Conservation (phyloP, 2,797 vertebrate species). For the Hapalemur alaotrensis region DNA sequence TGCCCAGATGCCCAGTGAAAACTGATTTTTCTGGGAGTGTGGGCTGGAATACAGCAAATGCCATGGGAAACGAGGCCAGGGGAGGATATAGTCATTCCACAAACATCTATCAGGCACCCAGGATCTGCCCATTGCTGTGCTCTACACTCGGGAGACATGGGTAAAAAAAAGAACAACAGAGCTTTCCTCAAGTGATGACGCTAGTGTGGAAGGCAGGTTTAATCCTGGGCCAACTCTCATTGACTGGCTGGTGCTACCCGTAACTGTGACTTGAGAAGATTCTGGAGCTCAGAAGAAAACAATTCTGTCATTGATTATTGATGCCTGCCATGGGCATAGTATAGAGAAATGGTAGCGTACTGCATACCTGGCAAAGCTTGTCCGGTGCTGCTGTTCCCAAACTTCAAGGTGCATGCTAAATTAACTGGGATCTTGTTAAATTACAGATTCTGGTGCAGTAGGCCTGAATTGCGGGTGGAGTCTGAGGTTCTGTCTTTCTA, state of each 20-base stretch:
- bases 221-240: not conserved
- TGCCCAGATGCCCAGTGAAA: not conserved
- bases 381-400: fast-evolving
- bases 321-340: not conserved
- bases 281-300: not conserved
- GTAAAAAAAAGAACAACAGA: not conserved
- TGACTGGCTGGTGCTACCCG: not conserved
- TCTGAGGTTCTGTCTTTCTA: not conserved
- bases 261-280: not conserved
- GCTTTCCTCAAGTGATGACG: not conserved
- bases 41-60: not conserved
- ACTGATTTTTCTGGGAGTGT: not conserved
- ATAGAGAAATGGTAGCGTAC: not conserved
- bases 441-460: not conserved
- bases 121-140: fast-evolving
- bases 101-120: not conserved
- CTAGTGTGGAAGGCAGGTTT: not conserved
- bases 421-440: not conserved
- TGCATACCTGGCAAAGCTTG: not conserved
- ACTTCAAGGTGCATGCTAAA: not conserved
- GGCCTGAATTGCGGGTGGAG: not conserved
- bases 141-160: not conserved
- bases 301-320: not conserved
- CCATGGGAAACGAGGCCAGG: not conserved
- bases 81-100: not conserved